Evolutionary conservation across 2,888 invertebrate species (phyloP).

Genomic region (Idaea straminata): DNA sequence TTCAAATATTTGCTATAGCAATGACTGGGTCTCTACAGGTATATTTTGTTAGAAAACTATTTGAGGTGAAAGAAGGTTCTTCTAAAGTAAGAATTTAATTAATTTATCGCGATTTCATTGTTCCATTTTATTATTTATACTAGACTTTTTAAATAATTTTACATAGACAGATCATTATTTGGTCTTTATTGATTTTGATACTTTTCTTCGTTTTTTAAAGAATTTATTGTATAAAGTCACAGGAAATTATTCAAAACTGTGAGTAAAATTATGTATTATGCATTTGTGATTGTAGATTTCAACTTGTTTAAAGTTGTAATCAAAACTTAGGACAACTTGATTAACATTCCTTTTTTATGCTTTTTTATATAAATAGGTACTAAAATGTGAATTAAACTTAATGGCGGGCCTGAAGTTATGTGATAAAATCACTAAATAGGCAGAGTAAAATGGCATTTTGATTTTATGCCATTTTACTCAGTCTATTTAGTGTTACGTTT

Average conservation of each 20-base stretch:
- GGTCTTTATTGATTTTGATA: neutral
- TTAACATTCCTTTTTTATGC: neutral
- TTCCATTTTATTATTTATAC: neutral
- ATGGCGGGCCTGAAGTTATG: too few relatives aligned
- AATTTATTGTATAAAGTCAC: neutral
- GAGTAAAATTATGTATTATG: neutral
- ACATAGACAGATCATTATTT: neutral
- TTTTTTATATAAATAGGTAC: neutral
- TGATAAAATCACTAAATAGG: too few relatives aligned
- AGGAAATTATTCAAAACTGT: neutral
- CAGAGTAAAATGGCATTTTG: too few relatives aligned
- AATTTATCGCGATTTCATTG: neutral
- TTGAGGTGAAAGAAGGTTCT: slow-evolving; percentile 86
- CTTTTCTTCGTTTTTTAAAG: neutral
- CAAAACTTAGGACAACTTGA: neutral
- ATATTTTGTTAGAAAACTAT: slow-evolving; percentile 93
- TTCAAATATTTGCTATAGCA: slow-evolving; percentile 91
- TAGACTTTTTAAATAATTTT: neutral
- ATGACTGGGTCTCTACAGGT: slow-evolving; percentile 89
- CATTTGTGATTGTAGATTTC: neutral
- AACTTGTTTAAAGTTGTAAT: neutral
- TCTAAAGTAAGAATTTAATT: slow-evolving; percentile 79
- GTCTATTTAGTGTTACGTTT: too few relatives aligned
- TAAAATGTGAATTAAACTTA: neutral
- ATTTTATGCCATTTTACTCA: too few relatives aligned